A percentile compares a stretch with the other conserved stretches of the same genome.
These are phyloP conservation scores for Eristalinus sepulchralis DNA, from an alignment of 2,888 invertebrate genomes.

Conservation along the genomic window DNA sequence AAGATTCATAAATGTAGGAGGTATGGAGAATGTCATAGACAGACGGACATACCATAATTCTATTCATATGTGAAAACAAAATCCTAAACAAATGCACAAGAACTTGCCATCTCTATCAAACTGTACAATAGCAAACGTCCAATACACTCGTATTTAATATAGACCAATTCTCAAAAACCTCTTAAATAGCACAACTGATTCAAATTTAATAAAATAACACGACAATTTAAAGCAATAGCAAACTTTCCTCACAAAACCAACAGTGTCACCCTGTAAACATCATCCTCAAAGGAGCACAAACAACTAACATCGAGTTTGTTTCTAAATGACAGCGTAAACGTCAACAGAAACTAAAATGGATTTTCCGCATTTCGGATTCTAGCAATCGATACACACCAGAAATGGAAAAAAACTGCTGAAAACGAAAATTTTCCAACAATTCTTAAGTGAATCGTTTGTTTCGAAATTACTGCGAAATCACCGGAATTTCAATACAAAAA, in stretches of 20 bases:
- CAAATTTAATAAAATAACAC: too few relatives aligned
- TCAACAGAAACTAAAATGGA: neutral
- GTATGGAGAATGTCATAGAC: too few relatives aligned
- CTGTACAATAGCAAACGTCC: too few relatives aligned
- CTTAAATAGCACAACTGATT: too few relatives aligned
- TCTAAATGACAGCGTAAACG: neutral
- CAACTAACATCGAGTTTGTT: neutral
- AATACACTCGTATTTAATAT: too few relatives aligned
- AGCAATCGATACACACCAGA: neutral
- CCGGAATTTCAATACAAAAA: neutral
- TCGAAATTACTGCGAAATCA: neutral
- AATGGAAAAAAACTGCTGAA: neutral
- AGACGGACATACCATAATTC: too few relatives aligned
- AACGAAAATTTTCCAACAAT: neutral
- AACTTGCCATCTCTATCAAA: too few relatives aligned
- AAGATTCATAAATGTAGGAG: too few relatives aligned
- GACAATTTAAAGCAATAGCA: neutral
- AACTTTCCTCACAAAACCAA: neutral
- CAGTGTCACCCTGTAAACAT: neutral
- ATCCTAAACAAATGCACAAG: too few relatives aligned
- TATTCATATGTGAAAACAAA: too few relatives aligned
- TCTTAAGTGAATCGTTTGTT: neutral
- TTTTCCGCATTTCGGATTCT: neutral
- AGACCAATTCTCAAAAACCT: too few relatives aligned
- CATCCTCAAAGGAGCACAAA: neutral